Evolutionary conservation across 2,113 vertebrate species (phyloP), one percentile per base, ranked within the genome.

Genomic region (Indicator indicator): DNA sequence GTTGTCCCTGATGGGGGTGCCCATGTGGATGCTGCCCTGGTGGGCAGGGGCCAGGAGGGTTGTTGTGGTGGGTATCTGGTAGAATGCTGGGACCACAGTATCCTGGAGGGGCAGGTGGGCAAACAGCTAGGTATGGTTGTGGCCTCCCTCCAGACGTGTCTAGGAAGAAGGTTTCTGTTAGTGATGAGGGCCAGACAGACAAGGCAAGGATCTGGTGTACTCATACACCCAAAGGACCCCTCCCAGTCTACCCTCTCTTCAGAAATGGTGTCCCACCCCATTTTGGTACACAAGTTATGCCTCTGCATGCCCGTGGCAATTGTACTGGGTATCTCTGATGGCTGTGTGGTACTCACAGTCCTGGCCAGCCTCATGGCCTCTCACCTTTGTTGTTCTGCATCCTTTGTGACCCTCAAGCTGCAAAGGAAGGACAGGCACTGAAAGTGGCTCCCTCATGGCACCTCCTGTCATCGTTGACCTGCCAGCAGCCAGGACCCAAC

Each of bases 351-450:
- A 72, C 32, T 59, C 2, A 0, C 38, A 68, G 42, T 63, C 54
- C 56, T 18, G 7, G 59, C 42, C 1, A 1, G 28, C 32, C 52
- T 16, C 12, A 1, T 0, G 0, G 21, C 33, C 20, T 5, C 90
- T 96, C 55, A 96, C 96, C 95, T 94, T 54, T 20, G 75, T 76
- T 79, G 72, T 95, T 93, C 64, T 78, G 85, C 96, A 96, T 96
- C 36, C 16, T 96, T 59, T 3, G 1, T 2, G 3, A 28, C 26
- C 5, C 26, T 3, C 1, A 0, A 89, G 71, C 94, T 96, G 93
- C 59, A 96, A 96, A n/a, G 18, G 33, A 96, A 96, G 59, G 30
- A 93, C 65, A 94, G 50, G 28, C 17, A 73, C 11, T 0, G 0
- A 90, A 65, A 88, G 65, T n/a, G 32, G 32, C 19, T 69, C 46